Conservation (phyloP, 1,140 invertebrate genomes). For the Drosophila bocqueti region DNA sequence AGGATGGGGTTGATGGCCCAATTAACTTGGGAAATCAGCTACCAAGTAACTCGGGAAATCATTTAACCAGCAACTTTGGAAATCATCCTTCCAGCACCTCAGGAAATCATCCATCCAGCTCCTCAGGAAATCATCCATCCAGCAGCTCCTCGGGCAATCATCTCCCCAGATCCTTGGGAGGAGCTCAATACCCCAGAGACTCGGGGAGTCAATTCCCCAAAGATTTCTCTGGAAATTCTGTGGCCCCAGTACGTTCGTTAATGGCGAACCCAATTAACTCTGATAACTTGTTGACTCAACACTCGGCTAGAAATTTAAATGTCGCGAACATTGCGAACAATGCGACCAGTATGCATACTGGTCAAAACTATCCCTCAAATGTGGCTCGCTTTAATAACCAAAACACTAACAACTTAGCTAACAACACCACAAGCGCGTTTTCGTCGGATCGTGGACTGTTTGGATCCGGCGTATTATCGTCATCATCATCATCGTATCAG, state of each 20-base stretch:
- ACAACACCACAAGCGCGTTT: slow-evolving; percentile 21
- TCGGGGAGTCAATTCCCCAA: neutral
- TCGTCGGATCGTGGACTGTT: slow-evolving; percentile 16
- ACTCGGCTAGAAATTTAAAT: slow-evolving; percentile 19
- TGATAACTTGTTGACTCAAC: slow-evolving; percentile 20
- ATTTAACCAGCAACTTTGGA: neutral
- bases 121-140: too few relatives aligned
- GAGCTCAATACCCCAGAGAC: neutral
- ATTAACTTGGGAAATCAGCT: neutral
- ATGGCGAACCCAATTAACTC: slow-evolving; percentile 6
- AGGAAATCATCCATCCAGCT: neutral
- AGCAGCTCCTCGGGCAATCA: too few relatives aligned
- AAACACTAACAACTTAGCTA: slow-evolving; percentile 40
- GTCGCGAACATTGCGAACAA: slow-evolving; percentile 11
- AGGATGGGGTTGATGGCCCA: slow-evolving; percentile 1
- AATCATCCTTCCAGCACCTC: neutral
- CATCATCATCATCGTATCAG: slow-evolving; percentile 17
- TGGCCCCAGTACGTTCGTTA: neutral
- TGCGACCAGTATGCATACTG: slow-evolving; percentile 35
- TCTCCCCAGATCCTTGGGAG: neutral
- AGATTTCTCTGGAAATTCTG: neutral
- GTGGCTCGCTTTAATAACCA: slow-evolving; percentile 54
- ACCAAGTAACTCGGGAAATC: neutral
- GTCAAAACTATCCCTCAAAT: slow-evolving; percentile 48
- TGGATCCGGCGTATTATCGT: slow-evolving; percentile 20